Conservation (phyloP, 2,888 invertebrate genomes). For the Cremastobaeus sp. region DNA sequence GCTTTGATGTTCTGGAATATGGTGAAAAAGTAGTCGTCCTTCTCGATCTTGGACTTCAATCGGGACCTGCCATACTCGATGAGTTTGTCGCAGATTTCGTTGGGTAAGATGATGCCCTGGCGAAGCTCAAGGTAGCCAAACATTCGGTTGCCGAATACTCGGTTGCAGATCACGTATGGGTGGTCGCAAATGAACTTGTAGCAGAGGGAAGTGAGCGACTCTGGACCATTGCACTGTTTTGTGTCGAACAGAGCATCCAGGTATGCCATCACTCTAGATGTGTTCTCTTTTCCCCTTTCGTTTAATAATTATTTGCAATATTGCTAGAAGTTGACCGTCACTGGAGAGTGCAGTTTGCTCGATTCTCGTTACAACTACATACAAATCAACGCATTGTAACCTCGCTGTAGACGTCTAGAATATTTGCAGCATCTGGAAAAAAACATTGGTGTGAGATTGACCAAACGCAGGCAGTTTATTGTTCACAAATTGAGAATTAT, state of each 20-base stretch:
- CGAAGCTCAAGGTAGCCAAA: constrained; percentile 78
- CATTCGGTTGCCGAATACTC: too few relatives aligned
- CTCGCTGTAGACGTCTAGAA: too few relatives aligned
- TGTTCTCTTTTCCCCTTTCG: constrained; percentile 13
- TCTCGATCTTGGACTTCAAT: constrained; percentile 76
- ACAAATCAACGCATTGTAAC: too few relatives aligned
- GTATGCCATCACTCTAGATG: constrained; percentile 68
- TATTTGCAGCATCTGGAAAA: too few relatives aligned
- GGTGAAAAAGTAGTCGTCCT: constrained; percentile 85
- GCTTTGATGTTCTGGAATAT: constrained; percentile 84
- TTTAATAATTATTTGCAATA: constrained; percentile 13
- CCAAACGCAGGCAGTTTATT: too few relatives aligned
- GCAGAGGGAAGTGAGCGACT: constrained; percentile 83
- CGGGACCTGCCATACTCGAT: constrained; percentile 81
- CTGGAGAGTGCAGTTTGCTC: too few relatives aligned
- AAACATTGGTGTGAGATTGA: too few relatives aligned
- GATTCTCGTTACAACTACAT: too few relatives aligned
- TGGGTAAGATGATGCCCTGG: constrained; percentile 83
- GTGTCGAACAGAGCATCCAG: constrained; percentile 69
- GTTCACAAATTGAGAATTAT: too few relatives aligned
- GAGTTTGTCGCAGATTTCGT: constrained; percentile 86
- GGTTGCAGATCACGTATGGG: constrained; percentile 81
- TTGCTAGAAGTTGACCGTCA: too few relatives aligned
- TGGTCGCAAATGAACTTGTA: constrained; percentile 83
- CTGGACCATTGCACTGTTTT: constrained; percentile 78